Percentiles rank a stretch among this genome's conserved stretches.
phyloP scores from a whole-genome alignment of 2,888 invertebrate species.

The Drosophila flavopinicola region DNA sequence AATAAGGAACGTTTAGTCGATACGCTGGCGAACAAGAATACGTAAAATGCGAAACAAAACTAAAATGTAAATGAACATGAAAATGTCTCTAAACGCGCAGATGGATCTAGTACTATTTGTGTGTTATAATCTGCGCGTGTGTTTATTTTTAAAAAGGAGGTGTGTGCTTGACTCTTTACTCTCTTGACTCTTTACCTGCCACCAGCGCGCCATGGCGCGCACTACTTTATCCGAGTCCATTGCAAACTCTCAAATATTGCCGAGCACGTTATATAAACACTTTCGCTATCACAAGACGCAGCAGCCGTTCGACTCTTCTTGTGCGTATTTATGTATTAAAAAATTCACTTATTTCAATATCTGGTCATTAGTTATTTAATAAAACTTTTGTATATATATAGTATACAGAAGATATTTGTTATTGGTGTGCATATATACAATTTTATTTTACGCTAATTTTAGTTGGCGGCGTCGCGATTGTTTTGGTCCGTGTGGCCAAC shows the following conservation, averaged over 20 bases:
- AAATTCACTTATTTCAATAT: constrained; percentile 46
- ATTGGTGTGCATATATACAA: constrained; percentile 17
- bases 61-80: constrained; percentile 1
- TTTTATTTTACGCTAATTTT: constrained; percentile 51
- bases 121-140: neutral
- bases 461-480: constrained; percentile 35
- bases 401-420: constrained; percentile 2
- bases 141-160: constrained; percentile 46
- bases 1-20: neutral
- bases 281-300: constrained; percentile 36
- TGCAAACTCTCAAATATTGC: constrained; percentile 6
- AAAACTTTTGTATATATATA: constrained; percentile 17
- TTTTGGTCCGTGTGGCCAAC: constrained; percentile 54
- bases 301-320: constrained; percentile 17
- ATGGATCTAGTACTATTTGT: constrained; percentile 2
- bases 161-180: constrained; percentile 19
- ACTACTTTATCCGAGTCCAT: constrained; percentile 84
- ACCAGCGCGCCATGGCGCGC: constrained; percentile 84
- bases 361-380: constrained; percentile 40
- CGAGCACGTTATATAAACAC: constrained; percentile 70
- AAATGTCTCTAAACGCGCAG: constrained; percentile 1
- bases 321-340: constrained; percentile 28
- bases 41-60: neutral
- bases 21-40: neutral
- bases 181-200: constrained; percentile 83